Evolutionary conservation across 2,888 invertebrate species (phyloP).

Genomic region (Cephus pulcher): DNA sequence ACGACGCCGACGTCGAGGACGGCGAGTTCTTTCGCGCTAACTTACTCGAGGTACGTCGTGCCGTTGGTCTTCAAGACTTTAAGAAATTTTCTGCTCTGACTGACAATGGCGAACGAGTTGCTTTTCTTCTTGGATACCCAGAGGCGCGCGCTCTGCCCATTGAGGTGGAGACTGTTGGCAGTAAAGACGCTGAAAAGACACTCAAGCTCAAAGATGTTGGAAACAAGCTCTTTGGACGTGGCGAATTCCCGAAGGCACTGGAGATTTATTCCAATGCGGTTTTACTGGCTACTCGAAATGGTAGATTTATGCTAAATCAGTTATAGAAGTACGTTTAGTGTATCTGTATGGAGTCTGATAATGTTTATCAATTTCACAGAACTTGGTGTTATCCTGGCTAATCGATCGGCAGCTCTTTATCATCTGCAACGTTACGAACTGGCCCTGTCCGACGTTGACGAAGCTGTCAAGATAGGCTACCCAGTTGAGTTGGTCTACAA

Average conservation of each 20-base stretch:
- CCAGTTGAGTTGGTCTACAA: constrained; percentile 81
- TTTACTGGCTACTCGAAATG: constrained; percentile 75
- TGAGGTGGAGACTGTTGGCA: constrained; percentile 66
- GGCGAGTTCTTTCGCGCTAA: constrained; percentile 53
- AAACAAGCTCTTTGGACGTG: constrained; percentile 78
- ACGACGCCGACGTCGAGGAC: constrained; percentile 43
- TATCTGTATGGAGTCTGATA: background rate
- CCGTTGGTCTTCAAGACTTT: constrained; percentile 71
- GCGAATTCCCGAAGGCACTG: constrained; percentile 77
- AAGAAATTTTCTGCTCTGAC: constrained; percentile 75
- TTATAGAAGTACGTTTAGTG: background rate
- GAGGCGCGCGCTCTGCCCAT: constrained; percentile 68
- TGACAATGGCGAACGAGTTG: constrained; percentile 75
- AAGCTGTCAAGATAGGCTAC: constrained; percentile 75
- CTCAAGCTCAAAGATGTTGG: constrained; percentile 77
- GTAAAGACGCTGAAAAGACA: constrained; percentile 73
- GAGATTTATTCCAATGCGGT: constrained; percentile 77
- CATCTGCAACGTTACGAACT: constrained; percentile 77
- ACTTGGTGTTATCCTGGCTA: constrained; percentile 78
- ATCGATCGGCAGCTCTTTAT: constrained; percentile 84
- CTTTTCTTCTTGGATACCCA: constrained; percentile 70
- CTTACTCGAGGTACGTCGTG: constrained; percentile 66
- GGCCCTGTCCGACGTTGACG: constrained; percentile 78
- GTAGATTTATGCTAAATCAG: constrained; percentile 62
- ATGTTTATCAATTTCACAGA: constrained; percentile 58